Evolutionary conservation across 2,888 invertebrate genomes (phyloP).

Genomic region (Caenorhabditis afra): DNA sequence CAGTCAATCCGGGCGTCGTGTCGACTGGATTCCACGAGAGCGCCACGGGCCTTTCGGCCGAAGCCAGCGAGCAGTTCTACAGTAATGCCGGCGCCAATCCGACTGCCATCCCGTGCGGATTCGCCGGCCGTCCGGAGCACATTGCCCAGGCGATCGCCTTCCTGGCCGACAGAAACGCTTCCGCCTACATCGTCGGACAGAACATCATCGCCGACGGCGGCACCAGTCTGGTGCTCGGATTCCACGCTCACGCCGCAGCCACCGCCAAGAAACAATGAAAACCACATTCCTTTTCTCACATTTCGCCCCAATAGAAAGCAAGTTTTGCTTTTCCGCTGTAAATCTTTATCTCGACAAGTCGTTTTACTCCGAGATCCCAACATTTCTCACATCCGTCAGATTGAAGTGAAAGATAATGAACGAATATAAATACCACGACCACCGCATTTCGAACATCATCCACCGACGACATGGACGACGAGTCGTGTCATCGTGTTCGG

Average conservation of each 20-base stretch:
- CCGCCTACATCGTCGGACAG: constrained; percentile 59
- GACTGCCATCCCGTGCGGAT: constrained; percentile 37
- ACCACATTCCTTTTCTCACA: neutral
- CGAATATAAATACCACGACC: neutral
- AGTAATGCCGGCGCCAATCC: constrained; percentile 2
- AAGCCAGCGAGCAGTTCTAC: constrained; percentile 16
- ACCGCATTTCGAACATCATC: no score
- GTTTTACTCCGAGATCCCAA: neutral
- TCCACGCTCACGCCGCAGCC: neutral
- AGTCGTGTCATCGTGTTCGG: constrained; percentile 49
- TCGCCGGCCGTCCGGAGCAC: constrained; percentile 44
- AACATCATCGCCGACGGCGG: constrained; percentile 59
- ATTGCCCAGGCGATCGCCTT: constrained; percentile 57
- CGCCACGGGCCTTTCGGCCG: constrained; percentile 5
- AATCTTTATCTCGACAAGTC: constrained; percentile 2
- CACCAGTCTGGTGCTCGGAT: constrained; percentile 40
- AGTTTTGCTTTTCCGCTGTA: neutral
- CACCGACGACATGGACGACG: constrained; percentile 46
- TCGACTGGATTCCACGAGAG: constrained; percentile 19
- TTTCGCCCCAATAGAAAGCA: neutral
- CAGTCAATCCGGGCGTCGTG: constrained; percentile 43
- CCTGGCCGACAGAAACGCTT: constrained; percentile 51
- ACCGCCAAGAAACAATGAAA: neutral
- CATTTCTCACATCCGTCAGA: constrained; percentile 14
- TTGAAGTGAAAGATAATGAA: neutral